Conservation (phyloP, 2,113 vertebrate species). For the Arizona elegans region DNA sequence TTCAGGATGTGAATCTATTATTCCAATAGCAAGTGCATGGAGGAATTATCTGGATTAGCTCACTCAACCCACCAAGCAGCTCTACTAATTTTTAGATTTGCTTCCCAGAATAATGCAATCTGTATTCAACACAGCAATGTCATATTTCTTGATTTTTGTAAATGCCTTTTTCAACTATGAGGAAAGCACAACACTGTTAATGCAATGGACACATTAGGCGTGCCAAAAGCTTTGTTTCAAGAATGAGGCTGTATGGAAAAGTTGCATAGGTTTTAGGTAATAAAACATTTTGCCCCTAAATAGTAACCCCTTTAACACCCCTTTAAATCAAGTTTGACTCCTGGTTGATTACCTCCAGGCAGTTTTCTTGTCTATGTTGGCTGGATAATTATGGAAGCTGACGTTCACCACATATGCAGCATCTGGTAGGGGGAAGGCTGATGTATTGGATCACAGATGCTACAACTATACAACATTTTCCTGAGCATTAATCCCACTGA, state of each 20-base stretch:
- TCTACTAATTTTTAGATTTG: neutral
- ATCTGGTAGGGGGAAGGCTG: neutral
- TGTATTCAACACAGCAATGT: neutral
- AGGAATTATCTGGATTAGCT: neutral
- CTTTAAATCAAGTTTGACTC: neutral
- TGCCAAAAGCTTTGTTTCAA: neutral
- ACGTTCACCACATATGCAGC: neutral
- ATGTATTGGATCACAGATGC: neutral
- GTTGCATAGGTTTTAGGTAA: neutral
- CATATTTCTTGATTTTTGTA: neutral
- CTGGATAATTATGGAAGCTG: neutral
- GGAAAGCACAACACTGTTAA: neutral
- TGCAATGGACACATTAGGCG: neutral
- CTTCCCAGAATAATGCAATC: neutral
- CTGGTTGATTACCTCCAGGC: neutral
- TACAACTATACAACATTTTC: neutral
- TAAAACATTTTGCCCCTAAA: neutral
- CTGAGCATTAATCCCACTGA: neutral
- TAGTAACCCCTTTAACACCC: neutral
- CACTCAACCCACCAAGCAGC: neutral
- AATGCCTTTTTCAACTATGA: neutral
- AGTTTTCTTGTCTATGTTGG: neutral
- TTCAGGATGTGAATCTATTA: neutral
- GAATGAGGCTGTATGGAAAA: neutral
- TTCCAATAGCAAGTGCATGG: neutral